A percentile compares a stretch with the other conserved stretches of the same genome.
Evolutionary conservation across 2,113 vertebrate species (phyloP).

Genomic region (Irena cyanogastra): DNA sequence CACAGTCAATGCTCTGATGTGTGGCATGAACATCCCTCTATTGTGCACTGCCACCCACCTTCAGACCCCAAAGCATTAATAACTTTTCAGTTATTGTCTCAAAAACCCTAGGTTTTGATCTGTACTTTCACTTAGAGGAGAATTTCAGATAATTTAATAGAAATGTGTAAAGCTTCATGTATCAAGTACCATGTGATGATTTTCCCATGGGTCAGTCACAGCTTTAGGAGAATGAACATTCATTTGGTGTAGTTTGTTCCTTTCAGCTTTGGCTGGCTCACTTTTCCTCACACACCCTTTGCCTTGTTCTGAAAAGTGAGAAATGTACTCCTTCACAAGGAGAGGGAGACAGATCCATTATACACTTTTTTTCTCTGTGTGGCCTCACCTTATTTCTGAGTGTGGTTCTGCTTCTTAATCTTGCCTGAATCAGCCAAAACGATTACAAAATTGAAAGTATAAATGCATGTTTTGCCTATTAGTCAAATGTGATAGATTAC

Average conservation of each 20-base stretch:
- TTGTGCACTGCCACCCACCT: neutral
- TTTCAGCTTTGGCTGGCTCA: neutral
- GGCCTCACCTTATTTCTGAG: neutral
- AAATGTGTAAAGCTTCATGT: neutral
- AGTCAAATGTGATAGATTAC: neutral
- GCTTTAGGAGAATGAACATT: neutral
- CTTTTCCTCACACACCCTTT: neutral
- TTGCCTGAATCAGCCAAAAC: neutral
- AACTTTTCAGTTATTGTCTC: neutral
- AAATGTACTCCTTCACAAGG: neutral
- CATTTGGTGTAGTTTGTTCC: neutral
- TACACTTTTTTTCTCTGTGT: neutral
- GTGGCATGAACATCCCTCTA: accelerated
- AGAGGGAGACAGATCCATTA: neutral
- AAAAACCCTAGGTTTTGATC: neutral
- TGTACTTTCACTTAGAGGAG: neutral
- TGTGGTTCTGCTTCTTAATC: neutral
- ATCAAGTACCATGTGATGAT: neutral
- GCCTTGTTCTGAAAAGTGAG: neutral
- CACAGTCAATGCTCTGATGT: neutral
- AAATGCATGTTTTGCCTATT: neutral
- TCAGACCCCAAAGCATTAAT: neutral
- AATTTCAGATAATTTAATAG: neutral
- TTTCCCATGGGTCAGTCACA: neutral
- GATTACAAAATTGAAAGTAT: neutral